phyloP scores from a whole-genome alignment of 2,888 invertebrate species.

The Ormyrus thymus region DNA sequence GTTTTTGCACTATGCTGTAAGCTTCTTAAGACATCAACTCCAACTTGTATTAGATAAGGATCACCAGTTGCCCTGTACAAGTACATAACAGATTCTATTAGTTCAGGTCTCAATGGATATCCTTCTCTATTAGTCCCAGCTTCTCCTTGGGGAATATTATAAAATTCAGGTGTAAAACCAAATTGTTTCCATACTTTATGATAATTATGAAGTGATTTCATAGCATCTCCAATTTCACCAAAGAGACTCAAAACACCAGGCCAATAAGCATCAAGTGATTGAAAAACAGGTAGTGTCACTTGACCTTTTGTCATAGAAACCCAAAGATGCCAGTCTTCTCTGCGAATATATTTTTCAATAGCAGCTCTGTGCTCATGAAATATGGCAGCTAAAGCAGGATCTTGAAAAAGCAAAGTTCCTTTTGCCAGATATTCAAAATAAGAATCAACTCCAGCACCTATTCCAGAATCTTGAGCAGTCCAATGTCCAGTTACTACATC shows the following conservation, averaged over 20 bases:
- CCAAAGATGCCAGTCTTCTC: conserved; percentile 99
- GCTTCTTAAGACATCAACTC: conserved; percentile 93
- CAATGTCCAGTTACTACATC: conserved; percentile 95
- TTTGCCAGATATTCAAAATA: conserved; percentile 99
- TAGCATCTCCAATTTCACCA: conserved; percentile 92
- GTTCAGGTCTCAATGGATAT: conserved; percentile 96
- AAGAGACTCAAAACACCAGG: conserved; percentile 93
- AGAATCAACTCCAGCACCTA: conserved; percentile 97
- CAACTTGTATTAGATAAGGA: conserved; percentile 92
- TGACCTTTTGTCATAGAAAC: conserved; percentile 98
- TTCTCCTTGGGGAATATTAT: conserved; percentile 93
- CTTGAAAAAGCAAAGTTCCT: conserved; percentile 92
- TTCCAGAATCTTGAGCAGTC: conserved; percentile 99
- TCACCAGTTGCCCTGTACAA: conserved; percentile 96
- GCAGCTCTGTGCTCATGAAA: conserved; percentile 87
- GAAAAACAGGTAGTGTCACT: conserved; percentile 97
- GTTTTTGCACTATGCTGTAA: conserved; percentile 96
- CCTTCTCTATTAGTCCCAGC: conserved; percentile 90
- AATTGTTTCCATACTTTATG: conserved; percentile 98
- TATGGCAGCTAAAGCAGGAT: conserved; percentile 93
- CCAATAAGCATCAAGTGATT: conserved; percentile 99
- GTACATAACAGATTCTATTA: conserved; percentile 98
- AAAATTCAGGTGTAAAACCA: conserved; percentile 98
- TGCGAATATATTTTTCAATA: conserved; percentile 90
- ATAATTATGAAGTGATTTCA: conserved; percentile 96